These are phyloP conservation scores for Patella depressa DNA, from an alignment of 2,888 invertebrate species.

Conservation along the genomic window DNA sequence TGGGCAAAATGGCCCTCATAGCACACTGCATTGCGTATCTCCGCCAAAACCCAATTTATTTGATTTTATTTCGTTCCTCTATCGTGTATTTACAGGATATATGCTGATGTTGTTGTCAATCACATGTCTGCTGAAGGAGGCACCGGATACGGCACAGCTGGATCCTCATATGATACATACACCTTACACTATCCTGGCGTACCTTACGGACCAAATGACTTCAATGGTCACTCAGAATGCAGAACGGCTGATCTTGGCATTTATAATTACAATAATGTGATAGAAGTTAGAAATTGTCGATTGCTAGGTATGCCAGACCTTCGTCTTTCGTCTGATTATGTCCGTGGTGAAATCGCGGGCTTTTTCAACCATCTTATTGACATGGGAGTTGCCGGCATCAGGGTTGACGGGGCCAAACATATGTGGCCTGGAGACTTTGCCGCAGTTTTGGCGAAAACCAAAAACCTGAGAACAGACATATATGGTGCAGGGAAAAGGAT, in stretches of 20 bases:
- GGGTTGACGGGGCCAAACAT: slow-evolving; percentile 63
- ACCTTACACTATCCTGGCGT: slow-evolving; percentile 68
- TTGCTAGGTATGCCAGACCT: slow-evolving; percentile 83
- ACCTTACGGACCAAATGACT: slow-evolving; percentile 76
- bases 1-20: too few relatives aligned
- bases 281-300: slow-evolving; percentile 77
- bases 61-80: slow-evolving; percentile 56
- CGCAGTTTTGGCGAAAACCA: slow-evolving; percentile 31
- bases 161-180: slow-evolving; percentile 68
- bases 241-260: slow-evolving; percentile 72
- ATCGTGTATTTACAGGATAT: slow-evolving; percentile 76
- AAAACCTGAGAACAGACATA: slow-evolving; percentile 33
- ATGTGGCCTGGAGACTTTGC: slow-evolving; percentile 71
- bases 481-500: slow-evolving; percentile 50
- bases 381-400: slow-evolving; percentile 72
- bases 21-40: too few relatives aligned
- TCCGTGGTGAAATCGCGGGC: slow-evolving; percentile 47
- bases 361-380: slow-evolving; percentile 52
- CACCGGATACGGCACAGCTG: slow-evolving; percentile 76
- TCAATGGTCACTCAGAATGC: slow-evolving; percentile 72
- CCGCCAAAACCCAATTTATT: neutral
- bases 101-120: slow-evolving; percentile 85
- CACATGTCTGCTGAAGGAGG: slow-evolving; percentile 81
- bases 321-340: slow-evolving; percentile 76
- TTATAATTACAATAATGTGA: slow-evolving; percentile 53